Evolutionary conservation across 1,140 invertebrate species (phyloP).

Genomic region (Melanaphis sacchari): DNA sequence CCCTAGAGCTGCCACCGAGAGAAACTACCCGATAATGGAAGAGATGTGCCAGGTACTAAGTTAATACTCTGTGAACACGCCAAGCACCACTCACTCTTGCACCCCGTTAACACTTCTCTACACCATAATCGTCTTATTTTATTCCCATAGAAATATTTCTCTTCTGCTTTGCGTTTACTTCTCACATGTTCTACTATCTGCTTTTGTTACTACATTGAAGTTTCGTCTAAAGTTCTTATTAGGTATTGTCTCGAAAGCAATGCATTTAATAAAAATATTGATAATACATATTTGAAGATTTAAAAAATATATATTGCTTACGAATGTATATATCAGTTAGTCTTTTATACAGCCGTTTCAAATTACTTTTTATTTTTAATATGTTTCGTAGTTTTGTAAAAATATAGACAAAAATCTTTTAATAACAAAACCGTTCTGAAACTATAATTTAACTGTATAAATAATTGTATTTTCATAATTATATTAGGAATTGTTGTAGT

Average conservation of each 20-base stretch:
- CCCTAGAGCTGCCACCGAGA: neutral
- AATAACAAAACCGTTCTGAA: neutral
- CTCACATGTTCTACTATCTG: neutral
- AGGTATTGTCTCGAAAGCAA: neutral
- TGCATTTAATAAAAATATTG: neutral
- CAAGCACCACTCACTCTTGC: conserved; percentile 35
- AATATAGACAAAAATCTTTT: neutral
- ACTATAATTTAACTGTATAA: neutral
- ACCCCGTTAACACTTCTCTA: neutral
- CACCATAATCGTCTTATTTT: conserved; percentile 14
- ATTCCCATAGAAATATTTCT: conserved; percentile 15
- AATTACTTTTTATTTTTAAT: neutral
- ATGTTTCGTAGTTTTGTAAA: neutral
- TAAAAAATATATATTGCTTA: neutral
- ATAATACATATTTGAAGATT: neutral
- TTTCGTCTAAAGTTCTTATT: neutral
- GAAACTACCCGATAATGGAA: conserved; percentile 47
- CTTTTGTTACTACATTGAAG: neutral
- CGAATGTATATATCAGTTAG: neutral
- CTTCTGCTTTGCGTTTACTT: neutral
- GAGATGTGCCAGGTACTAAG: conserved; percentile 40
- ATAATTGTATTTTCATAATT: neutral
- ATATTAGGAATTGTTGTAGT: neutral
- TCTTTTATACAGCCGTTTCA: no score
- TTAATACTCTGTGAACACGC: conserved; percentile 49